Conservation (phyloP, 2,888 invertebrate species). For the Trachelus troglodyta region DNA sequence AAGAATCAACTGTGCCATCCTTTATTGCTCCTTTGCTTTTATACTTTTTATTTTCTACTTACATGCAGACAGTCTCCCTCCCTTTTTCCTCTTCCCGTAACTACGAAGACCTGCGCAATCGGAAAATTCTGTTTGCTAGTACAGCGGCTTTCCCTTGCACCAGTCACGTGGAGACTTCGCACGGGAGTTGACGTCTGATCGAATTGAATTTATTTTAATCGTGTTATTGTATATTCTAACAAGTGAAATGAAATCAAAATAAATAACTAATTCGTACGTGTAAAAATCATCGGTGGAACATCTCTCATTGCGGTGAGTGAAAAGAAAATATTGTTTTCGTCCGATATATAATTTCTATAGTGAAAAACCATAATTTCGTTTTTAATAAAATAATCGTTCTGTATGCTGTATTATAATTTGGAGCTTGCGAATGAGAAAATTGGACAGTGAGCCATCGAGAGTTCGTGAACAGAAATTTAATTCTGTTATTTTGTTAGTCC, state of each 20-base stretch:
- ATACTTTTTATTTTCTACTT: background rate
- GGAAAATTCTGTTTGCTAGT: background rate
- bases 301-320: background rate
- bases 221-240: background rate
- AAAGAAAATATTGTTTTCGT: background rate
- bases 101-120: background rate
- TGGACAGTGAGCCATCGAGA: background rate
- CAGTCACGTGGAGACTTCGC: constrained; percentile 1
- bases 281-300: background rate
- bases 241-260: background rate
- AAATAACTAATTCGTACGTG: background rate
- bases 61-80: background rate
- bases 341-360: background rate
- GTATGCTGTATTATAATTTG: background rate
- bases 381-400: background rate
- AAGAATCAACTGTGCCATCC: background rate
- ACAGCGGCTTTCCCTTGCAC: background rate
- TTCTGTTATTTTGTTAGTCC: background rate
- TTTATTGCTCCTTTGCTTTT: background rate
- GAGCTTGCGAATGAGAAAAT: background rate
- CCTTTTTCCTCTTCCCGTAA: background rate
- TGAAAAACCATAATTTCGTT: background rate
- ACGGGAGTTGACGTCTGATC: background rate
- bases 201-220: background rate
- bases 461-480: background rate